Base-by-base conservation (phyloP, 2,797 vertebrate genomes). In the Sebastolobus alascanus region DNA sequence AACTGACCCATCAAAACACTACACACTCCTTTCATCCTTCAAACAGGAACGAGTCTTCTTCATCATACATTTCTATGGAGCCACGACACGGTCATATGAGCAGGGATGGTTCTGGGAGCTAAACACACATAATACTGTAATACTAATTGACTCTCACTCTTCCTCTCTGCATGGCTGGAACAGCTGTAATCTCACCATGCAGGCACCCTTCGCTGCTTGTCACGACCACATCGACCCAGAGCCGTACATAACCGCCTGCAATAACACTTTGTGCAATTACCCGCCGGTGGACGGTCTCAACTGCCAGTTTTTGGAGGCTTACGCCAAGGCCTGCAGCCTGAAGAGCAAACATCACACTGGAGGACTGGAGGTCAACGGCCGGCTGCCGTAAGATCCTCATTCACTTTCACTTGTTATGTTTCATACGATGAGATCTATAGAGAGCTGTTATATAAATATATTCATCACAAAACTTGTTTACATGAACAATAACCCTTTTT, bases 281-380 rank as follows among this genome's bases (percentile, higher is more conserved):
- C 73, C 73, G 14, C 0, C 2, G 6, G 37, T 59, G 52, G 73
- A 75, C 5, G 52, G 61, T 22, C 20, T 50, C 38, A 5, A 1
- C 1, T 75, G 64, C 35, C 73, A 59, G 27, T 59, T 68, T 10
- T 1, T 67, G 0, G 27, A 67, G 4, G 64, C 73, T 5, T 75
- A 67, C 27, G 54, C 63, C 27, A 18, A 8, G 31, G 14, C 63
- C 63, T 67, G 63, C 63, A 25, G 27, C 8, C 13, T 56, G 37
- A 16, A 1, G 1, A 0, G 1, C 0, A n/a, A 2, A 4, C 22
- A 1, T n/a, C 54, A 25, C 4, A 2, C 5, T 35, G 31, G 20
- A 5, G 3, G 16, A 27, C 64, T 68, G 64, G 73, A 59, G 55
- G 38, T 50, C 73, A 27, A 5, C 1, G 1, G 3, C 22, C 4